phyloP scores from a whole-genome alignment of 2,888 invertebrate species.

The Leptinotarsa rubiginosa region DNA sequence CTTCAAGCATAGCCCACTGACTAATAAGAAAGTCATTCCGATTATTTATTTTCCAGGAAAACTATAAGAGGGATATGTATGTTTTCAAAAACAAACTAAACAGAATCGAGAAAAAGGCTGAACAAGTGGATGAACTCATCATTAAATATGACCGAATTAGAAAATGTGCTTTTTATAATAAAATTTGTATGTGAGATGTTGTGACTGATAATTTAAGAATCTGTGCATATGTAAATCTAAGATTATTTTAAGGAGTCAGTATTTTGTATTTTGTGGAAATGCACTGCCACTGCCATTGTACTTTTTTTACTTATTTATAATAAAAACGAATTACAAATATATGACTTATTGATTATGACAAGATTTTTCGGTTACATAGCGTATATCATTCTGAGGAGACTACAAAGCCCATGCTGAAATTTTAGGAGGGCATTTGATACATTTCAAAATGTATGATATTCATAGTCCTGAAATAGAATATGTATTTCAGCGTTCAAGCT shows the following conservation, averaged over 20 bases:
- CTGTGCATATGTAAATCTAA: conserved; percentile 45
- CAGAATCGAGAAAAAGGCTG: conserved; percentile 55
- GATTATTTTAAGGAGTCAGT: conserved; percentile 1
- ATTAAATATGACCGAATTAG: conserved; percentile 50
- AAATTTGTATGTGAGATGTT: conserved; percentile 47
- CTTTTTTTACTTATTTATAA: conserved; percentile 33
- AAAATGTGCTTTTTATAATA: conserved; percentile 50
- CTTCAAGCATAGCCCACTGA: no score
- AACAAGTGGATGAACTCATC: conserved; percentile 54
- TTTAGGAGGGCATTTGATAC: no score
- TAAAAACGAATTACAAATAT: neutral
- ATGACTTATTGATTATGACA: neutral
- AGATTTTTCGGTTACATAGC: neutral
- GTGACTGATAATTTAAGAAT: conserved; percentile 42
- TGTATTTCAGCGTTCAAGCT: no score
- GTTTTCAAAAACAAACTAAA: conserved; percentile 54
- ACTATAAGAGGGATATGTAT: conserved; percentile 55
- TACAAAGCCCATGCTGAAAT: no score
- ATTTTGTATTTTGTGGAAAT: conserved; percentile 15
- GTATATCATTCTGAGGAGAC: no score
- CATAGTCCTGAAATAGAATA: no score
- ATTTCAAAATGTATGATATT: no score
- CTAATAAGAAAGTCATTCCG: no score
- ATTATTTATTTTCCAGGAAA: conserved; percentile 50
- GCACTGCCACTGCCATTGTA: conserved; percentile 37